A percentile compares a stretch with the other conserved stretches of the same genome.
Evolutionary conservation across 2,797 vertebrate genomes (phyloP).

Genomic region (Eutrigla gurnardus): DNA sequence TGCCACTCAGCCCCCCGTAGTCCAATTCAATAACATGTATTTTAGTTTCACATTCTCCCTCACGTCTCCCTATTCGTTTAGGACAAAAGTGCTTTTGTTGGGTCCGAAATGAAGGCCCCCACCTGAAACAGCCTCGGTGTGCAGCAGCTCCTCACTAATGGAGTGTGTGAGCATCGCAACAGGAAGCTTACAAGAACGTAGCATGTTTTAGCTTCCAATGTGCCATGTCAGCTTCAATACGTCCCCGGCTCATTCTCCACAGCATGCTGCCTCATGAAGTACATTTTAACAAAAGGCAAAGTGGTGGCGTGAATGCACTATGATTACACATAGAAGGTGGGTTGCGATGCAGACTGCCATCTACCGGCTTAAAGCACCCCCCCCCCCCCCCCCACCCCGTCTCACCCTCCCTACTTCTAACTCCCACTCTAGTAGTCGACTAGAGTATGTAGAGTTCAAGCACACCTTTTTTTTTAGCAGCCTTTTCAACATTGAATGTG

Average conservation of each 20-base stretch:
- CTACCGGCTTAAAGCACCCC: conserved; percentile 67
- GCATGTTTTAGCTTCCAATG: conserved; percentile 27
- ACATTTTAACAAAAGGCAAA: conserved; percentile 39
- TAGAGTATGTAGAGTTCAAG: conserved; percentile 16
- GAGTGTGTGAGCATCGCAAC: conserved; percentile 11
- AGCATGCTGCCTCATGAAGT: conserved; percentile 15
- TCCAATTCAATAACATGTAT: neutral
- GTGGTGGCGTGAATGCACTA: conserved; percentile 38
- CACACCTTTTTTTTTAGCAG: neutral
- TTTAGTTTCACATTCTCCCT: neutral
- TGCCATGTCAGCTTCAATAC: neutral
- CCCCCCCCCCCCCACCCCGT: neutral
- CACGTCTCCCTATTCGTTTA: neutral
- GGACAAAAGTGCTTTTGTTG: conserved; percentile 11
- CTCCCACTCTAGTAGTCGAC: conserved; percentile 47
- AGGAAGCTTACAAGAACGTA: conserved; percentile 11
- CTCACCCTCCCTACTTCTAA: conserved; percentile 10
- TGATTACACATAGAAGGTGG: conserved; percentile 58
- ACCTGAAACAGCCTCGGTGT: neutral
- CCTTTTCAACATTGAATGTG: neutral
- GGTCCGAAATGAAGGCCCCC: conserved; percentile 30
- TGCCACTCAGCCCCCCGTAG: neutral
- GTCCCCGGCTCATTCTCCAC: conserved; percentile 29
- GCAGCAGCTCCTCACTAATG: conserved; percentile 5
- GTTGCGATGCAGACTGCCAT: conserved; percentile 77